Conservation (phyloP, 2,113 vertebrate genomes). For the Chamaea fasciata region DNA sequence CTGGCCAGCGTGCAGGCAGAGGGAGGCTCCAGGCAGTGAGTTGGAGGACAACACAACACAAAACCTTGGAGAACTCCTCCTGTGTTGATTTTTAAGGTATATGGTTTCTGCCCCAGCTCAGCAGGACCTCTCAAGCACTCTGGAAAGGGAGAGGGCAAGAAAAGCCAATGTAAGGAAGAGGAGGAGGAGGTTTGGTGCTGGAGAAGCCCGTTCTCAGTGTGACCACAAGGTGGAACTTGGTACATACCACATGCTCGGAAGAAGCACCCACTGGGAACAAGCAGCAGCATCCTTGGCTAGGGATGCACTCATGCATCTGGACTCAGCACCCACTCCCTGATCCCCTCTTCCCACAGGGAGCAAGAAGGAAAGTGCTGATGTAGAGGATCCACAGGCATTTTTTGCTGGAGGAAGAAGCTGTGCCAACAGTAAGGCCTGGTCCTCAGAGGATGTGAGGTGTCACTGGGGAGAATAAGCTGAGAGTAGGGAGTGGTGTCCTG, state of each 20-base stretch:
- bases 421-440: neutral
- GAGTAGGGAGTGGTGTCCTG: neutral
- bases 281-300: neutral
- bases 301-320: neutral
- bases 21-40: neutral
- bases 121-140: neutral
- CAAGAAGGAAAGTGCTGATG: neutral
- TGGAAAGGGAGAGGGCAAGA: neutral
- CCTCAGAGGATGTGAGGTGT: neutral
- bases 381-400: neutral
- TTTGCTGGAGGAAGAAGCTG: neutral
- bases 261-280: neutral
- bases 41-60: neutral
- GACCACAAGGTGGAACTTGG: constrained; percentile 68
- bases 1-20: neutral
- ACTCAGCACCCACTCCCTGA: neutral
- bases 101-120: neutral
- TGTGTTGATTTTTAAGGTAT: neutral
- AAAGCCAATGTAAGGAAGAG: neutral
- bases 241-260: neutral
- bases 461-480: neutral
- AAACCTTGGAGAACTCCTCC: neutral
- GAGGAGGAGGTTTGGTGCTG: neutral
- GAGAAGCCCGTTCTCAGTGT: constrained; percentile 11
- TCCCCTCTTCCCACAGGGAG: neutral